phyloP scores from a whole-genome alignment of 2,888 invertebrate species.

The Metalampra italica region DNA sequence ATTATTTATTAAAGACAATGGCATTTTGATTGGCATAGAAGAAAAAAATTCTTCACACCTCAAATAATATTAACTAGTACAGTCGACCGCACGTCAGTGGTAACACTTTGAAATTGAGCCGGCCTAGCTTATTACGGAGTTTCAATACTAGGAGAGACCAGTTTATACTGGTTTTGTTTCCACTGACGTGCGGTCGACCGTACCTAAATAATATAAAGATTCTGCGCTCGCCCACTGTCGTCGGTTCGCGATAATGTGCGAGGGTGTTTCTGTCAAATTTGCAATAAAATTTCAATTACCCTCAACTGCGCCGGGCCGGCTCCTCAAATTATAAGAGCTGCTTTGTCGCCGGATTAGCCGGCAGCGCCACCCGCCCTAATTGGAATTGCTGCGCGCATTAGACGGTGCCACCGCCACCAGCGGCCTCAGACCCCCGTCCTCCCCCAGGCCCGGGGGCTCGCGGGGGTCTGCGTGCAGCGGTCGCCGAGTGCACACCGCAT shows the following conservation, averaged over 20 bases:
- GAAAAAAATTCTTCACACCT: too few relatives aligned
- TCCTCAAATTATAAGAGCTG: conserved; percentile 41
- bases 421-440: conserved; percentile 8
- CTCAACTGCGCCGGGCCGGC: conserved; percentile 25
- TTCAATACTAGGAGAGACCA: too few relatives aligned
- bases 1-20: too few relatives aligned
- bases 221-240: too few relatives aligned
- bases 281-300: conserved; percentile 60
- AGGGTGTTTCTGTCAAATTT: conserved; percentile 29
- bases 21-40: too few relatives aligned
- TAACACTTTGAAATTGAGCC: too few relatives aligned
- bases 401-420: conserved; percentile 29
- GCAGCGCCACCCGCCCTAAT: conserved; percentile 35
- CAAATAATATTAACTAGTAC: too few relatives aligned
- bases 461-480: neutral
- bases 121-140: too few relatives aligned
- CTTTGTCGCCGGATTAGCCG: conserved; percentile 54
- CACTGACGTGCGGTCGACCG: too few relatives aligned
- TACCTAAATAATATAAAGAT: too few relatives aligned
- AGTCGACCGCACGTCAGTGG: too few relatives aligned
- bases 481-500: conserved; percentile 20
- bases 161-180: too few relatives aligned
- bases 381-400: conserved; percentile 55
- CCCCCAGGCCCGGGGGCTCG: neutral
- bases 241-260: conserved; percentile 11